Conservation (phyloP, 2,888 invertebrate species). For the Eristalis tenax region DNA sequence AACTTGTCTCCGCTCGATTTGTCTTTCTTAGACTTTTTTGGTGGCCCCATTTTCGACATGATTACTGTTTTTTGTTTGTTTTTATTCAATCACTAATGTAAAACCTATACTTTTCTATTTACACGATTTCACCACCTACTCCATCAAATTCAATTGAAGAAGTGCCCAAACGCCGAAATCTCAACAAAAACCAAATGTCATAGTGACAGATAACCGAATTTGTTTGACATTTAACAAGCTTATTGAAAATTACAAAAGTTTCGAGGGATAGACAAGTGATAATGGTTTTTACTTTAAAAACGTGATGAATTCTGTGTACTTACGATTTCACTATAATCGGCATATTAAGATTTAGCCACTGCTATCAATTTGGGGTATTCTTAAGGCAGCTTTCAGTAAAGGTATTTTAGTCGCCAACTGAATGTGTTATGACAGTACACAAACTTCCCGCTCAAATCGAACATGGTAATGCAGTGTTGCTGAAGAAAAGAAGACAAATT, state of each 20-base stretch:
- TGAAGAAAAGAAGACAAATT: too few relatives aligned
- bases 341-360: slow-evolving; percentile 13
- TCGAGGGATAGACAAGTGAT: not conserved
- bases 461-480: too few relatives aligned
- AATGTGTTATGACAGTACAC: not conserved
- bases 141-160: not conserved
- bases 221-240: not conserved
- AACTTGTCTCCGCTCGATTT: slow-evolving; percentile 78
- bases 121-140: not conserved
- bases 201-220: not conserved
- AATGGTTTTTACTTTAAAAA: not conserved
- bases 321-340: slow-evolving; percentile 56
- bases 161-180: not conserved
- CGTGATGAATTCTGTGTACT: not conserved
- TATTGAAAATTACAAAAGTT: not conserved
- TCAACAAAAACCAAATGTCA: not conserved
- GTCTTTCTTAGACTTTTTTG: slow-evolving; percentile 81
- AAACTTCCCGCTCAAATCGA: not conserved
- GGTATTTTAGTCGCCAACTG: not conserved
- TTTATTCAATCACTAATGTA: not conserved
- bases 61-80: not conserved
- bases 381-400: not conserved
- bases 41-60: slow-evolving; percentile 77
- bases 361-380: not conserved
- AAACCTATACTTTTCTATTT: not conserved